A percentile compares a stretch with the other conserved stretches of the same genome.
Evolutionary conservation across 2,888 invertebrate species (phyloP).

Genomic region (Miltochrista miniata): DNA sequence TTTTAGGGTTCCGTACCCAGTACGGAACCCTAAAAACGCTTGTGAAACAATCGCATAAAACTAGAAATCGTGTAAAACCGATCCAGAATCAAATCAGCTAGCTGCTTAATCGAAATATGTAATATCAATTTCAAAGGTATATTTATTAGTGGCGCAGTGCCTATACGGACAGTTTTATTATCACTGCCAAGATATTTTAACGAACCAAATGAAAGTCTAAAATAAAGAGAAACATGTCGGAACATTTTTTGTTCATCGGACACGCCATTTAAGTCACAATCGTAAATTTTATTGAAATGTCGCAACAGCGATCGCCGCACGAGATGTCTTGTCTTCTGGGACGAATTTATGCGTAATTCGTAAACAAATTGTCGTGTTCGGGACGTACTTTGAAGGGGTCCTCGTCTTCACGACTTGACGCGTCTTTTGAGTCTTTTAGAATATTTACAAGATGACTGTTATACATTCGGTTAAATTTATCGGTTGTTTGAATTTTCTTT

Average conservation of each 20-base stretch:
- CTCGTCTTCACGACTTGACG: slow-evolving; percentile 72
- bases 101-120: slow-evolving; percentile 42
- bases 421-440: slow-evolving; percentile 65
- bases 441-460: slow-evolving; percentile 54
- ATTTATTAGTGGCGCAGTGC: slow-evolving; percentile 61
- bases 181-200: slow-evolving; percentile 77
- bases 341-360: slow-evolving; percentile 83
- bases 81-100: slow-evolving; percentile 43
- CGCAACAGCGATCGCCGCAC: slow-evolving; percentile 79
- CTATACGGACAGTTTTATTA: slow-evolving; percentile 73
- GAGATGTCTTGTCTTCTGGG: slow-evolving; percentile 80
- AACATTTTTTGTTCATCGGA: slow-evolving; percentile 76
- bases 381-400: slow-evolving; percentile 70
- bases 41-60: slow-evolving; percentile 32
- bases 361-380: slow-evolving; percentile 82
- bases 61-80: slow-evolving; percentile 15
- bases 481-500: slow-evolving; percentile 37
- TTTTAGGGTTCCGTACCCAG: no score
- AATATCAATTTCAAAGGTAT: slow-evolving; percentile 67
- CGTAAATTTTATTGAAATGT: slow-evolving; percentile 84
- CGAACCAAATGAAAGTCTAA: slow-evolving; percentile 73
- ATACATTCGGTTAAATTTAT: slow-evolving; percentile 51
- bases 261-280: slow-evolving; percentile 82
- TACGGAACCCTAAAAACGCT: slow-evolving; percentile 31
- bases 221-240: slow-evolving; percentile 75